Evolutionary conservation across 1,140 invertebrate species (phyloP).

Genomic region (Aradophagus sp.): DNA sequence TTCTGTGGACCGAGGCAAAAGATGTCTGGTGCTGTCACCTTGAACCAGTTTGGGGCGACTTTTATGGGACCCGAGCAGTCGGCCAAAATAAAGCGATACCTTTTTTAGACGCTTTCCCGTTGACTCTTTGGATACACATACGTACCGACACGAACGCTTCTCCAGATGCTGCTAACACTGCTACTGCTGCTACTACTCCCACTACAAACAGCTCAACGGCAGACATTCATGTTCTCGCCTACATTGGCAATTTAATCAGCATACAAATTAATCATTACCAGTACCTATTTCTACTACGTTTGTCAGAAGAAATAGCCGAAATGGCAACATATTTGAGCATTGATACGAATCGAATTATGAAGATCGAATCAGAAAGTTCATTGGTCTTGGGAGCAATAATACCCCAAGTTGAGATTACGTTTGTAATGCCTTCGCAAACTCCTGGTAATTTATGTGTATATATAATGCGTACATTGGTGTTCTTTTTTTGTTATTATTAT

Average conservation of each 20-base stretch:
- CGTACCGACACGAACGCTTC: conserved; percentile 59
- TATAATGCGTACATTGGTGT: too few relatives aligned
- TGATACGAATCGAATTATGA: conserved; percentile 84
- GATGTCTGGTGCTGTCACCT: conserved; percentile 91
- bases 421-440: conserved; percentile 88
- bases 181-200: too few relatives aligned
- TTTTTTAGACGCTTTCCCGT: conserved; percentile 91
- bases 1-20: conserved; percentile 88
- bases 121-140: conserved; percentile 86
- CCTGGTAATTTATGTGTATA: conserved; percentile 73
- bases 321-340: conserved; percentile 86
- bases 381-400: conserved; percentile 84
- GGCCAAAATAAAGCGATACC: conserved; percentile 84
- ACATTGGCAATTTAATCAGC: conserved; percentile 86
- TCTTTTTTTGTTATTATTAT: neutral
- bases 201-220: conserved; percentile 72
- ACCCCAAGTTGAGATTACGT: conserved; percentile 89
- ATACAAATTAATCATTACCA: conserved; percentile 95
- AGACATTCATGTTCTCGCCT: conserved; percentile 81
- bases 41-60: conserved; percentile 95
- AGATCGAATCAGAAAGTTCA: conserved; percentile 76
- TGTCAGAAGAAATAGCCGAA: conserved; percentile 88
- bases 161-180: neutral
- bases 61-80: conserved; percentile 85
- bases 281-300: conserved; percentile 88